Base-by-base conservation (phyloP, 1,140 invertebrate species). In the Procambarus clarkii region DNA sequence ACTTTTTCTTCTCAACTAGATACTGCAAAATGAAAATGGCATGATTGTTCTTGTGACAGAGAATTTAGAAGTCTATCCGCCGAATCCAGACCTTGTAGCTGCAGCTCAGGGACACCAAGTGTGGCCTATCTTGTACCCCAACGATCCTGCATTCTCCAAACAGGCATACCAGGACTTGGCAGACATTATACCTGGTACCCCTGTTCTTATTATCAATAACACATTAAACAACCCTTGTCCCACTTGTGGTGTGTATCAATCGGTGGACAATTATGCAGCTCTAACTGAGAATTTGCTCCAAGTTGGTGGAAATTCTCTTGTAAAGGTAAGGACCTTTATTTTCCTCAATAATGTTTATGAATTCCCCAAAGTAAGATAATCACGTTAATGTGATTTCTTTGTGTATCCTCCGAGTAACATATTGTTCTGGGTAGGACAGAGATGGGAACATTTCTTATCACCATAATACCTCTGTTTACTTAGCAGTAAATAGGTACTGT, bases 31-130 rank as follows among this genome's bases (percentile, higher is more conserved):
- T 80, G 7, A 80, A 24, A 21, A 60, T 34, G 85, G 85, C 44
- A 58, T 18, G 15, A 13, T 86, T 44, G 54, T 78, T 2, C 85
- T 86, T 5, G 46, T 86, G 74, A 86, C 85, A 13, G 48, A 86
- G 46, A 86, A 86, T 48, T 2, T 78, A 48, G 21, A 78, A 34
- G 24, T 15, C 3, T 64, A 86, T 45, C 0, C 48, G 0, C 18
- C 46, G 13, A 13, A 13, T 34, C 21, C 44, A 11, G 11, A 58
- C 45, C 3, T 86, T 21, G 50, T 58, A n/a, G 50, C 3, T n/a
- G 85, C 74, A 21, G 85, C 85, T 2, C 46, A 60, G 4, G 76
- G 76, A 50, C 45, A 76, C n/a, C 74, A 45, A 15, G 85, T 86
- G 4, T 78, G 74, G 85, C 74, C 85, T 9, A 78, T 86, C 34